Evolutionary conservation across 53 echinoderm and acorn worm genomes (phyloP).

Genomic region (Holothuria scabra): DNA sequence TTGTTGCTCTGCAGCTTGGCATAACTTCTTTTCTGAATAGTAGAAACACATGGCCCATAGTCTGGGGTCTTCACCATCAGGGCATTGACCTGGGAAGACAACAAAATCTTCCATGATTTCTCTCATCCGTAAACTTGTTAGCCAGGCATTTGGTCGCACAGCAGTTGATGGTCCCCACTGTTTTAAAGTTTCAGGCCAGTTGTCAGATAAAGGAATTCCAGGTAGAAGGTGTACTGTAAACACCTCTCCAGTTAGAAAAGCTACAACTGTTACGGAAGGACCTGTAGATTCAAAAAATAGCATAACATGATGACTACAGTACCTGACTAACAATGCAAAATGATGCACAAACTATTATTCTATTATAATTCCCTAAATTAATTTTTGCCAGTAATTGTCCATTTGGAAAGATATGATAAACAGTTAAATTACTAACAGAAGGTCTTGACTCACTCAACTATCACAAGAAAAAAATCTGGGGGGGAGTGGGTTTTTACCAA

Average conservation of each 20-base stretch:
- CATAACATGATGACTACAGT: too few relatives aligned
- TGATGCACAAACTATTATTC: too few relatives aligned
- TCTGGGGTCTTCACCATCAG: slow-evolving; percentile 62
- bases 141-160: slow-evolving; percentile 73
- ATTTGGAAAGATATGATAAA: too few relatives aligned
- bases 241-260: slow-evolving; percentile 76
- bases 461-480: too few relatives aligned
- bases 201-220: slow-evolving; percentile 60
- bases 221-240: slow-evolving; percentile 78
- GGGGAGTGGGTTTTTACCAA: too few relatives aligned
- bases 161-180: slow-evolving; percentile 62
- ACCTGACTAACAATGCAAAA: too few relatives aligned
- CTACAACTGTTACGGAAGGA: slow-evolving; percentile 66
- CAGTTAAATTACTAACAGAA: too few relatives aligned
- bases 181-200: slow-evolving; percentile 75
- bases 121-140: slow-evolving; percentile 57
- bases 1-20: slow-evolving; percentile 41
- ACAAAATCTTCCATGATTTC: slow-evolving; percentile 74
- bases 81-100: slow-evolving; percentile 65
- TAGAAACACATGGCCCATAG: slow-evolving; percentile 86
- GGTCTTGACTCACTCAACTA: too few relatives aligned
- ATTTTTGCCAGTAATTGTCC: too few relatives aligned
- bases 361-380: too few relatives aligned
- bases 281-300: slow-evolving; percentile 42
- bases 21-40: slow-evolving; percentile 64